Percentiles rank a stretch among this genome's conserved stretches.
Conservation (phyloP, 2,113 vertebrate genomes). For the Chamaea fasciata region DNA sequence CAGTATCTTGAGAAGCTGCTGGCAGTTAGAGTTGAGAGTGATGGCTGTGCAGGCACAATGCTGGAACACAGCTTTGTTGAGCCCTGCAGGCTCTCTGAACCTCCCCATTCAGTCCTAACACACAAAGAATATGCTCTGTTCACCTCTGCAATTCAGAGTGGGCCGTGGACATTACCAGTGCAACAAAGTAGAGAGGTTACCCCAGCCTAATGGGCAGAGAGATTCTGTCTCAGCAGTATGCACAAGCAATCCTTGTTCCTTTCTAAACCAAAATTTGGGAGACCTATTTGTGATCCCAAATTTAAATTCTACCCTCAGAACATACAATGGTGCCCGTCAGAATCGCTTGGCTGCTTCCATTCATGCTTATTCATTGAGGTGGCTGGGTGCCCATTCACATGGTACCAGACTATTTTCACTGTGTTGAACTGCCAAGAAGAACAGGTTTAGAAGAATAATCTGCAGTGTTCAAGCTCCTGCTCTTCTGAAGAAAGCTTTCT, state of each 20-base stretch:
- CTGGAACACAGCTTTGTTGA: neutral
- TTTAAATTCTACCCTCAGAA: slow-evolving; percentile 34
- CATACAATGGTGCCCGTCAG: slow-evolving; percentile 3
- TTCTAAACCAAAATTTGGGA: neutral
- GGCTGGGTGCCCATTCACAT: slow-evolving; percentile 27
- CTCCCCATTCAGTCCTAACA: neutral
- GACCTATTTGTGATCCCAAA: slow-evolving; percentile 20
- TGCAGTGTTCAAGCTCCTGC: neutral
- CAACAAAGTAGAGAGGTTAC: neutral
- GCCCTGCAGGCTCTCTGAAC: neutral
- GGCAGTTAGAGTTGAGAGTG: neutral
- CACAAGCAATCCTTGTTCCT: slow-evolving; percentile 18
- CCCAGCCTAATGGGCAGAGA: neutral
- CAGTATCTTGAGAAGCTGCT: neutral
- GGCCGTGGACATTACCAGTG: neutral
- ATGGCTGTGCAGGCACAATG: neutral
- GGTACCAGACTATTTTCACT: slow-evolving; percentile 12
- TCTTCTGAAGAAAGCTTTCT: neutral
- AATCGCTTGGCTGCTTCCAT: slow-evolving; percentile 43
- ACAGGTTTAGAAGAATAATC: slow-evolving; percentile 35
- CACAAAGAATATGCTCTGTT: neutral
- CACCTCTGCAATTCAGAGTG: neutral
- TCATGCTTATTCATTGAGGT: slow-evolving; percentile 41
- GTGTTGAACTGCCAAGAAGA: slow-evolving; percentile 21
- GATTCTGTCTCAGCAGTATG: neutral